phyloP scores from a whole-genome alignment of 2,113 vertebrate species.

The Stomatorhinus ivindoensis region DNA sequence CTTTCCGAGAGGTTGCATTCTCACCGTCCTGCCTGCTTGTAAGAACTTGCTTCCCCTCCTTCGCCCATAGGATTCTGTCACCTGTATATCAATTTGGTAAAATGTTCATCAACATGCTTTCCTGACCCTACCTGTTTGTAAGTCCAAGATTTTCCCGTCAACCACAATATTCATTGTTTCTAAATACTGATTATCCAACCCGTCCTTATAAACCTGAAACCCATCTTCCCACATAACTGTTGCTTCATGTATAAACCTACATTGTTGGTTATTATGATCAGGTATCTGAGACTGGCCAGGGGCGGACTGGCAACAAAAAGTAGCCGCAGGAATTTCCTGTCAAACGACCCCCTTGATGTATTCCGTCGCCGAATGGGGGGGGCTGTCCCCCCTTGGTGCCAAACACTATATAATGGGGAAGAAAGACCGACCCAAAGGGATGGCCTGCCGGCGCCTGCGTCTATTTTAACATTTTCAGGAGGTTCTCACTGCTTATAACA shows the following conservation, averaged over 20 bases:
- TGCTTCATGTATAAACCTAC: not conserved
- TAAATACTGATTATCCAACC: not conserved
- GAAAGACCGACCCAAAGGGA: not conserved
- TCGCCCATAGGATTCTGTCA: not conserved
- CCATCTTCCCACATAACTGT: not conserved
- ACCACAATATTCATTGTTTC: not conserved
- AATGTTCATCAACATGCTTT: not conserved
- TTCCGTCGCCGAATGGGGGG: not conserved
- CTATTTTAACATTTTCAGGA: not conserved
- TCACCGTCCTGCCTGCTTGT: not conserved
- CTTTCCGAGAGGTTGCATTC: not conserved
- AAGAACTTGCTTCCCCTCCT: not conserved
- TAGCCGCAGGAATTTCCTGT: not conserved
- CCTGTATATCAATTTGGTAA: not conserved
- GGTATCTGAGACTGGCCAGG: not conserved
- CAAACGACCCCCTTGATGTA: not conserved
- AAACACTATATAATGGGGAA: not conserved
- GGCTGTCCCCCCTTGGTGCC: not conserved
- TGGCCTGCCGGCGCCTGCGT: too few species aligned
- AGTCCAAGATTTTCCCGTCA: not conserved
- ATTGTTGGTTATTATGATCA: not conserved
- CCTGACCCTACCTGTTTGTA: not conserved
- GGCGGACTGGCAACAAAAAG: not conserved
- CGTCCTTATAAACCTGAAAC: not conserved
- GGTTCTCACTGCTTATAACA: not conserved